Conservation (phyloP, 2,797 vertebrate genomes). For the Notamacropus eugenii region DNA sequence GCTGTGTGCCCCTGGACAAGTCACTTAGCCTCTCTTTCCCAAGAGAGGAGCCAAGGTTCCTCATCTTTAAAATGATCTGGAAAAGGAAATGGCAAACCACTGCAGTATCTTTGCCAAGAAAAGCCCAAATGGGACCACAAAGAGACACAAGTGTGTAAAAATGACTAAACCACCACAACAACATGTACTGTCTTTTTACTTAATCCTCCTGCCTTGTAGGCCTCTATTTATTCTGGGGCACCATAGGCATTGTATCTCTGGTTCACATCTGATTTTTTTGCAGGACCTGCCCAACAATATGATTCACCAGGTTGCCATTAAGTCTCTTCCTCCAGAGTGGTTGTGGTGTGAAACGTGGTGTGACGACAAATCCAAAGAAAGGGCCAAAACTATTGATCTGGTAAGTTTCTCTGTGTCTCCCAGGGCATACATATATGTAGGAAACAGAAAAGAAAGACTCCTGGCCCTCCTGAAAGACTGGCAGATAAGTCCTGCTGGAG, state of each 20-base stretch:
- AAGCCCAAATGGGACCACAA: background rate
- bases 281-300: conserved; percentile 99
- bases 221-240: background rate
- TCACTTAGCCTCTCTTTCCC: background rate
- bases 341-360: conserved; percentile 99
- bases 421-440: background rate
- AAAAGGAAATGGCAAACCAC: background rate
- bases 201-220: background rate
- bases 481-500: background rate
- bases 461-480: background rate
- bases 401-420: conserved; percentile 82
- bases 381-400: conserved; percentile 97
- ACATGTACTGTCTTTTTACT: background rate
- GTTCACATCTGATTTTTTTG: conserved; percentile 36
- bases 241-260: background rate
- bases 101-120: background rate
- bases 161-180: background rate
- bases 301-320: conserved; percentile 98
- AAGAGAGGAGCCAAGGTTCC: background rate
- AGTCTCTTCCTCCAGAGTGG: conserved; percentile 98
- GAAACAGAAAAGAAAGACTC: background rate
- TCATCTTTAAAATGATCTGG: background rate
- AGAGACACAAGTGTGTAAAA: background rate
- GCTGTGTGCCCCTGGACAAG: background rate
- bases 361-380: conserved; percentile 92